Percentiles rank a stretch among this genome's conserved stretches.
Conservation (phyloP, 2,797 vertebrate species). For the Dicrostonyx torquatus region DNA sequence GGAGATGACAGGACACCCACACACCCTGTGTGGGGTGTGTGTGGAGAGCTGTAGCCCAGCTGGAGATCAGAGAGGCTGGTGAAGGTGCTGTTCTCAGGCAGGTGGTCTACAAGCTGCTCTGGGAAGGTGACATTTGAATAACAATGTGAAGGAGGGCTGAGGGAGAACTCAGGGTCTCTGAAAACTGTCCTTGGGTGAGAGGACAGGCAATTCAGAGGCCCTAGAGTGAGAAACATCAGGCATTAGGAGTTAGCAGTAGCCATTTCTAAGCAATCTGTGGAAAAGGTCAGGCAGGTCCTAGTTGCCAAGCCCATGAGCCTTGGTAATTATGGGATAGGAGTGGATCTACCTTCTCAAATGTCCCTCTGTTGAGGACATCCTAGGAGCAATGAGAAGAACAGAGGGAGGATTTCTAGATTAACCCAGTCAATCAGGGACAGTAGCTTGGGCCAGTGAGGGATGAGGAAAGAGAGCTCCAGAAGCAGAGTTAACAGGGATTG, state of each 20-base stretch:
- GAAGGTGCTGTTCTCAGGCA: fast-evolving
- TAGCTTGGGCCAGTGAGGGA: background rate
- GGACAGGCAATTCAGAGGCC: background rate
- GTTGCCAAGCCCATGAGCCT: background rate
- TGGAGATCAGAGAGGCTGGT: background rate
- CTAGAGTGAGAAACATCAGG: background rate
- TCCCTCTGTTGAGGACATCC: background rate
- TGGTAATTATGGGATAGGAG: background rate
- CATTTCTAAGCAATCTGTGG: too few relatives aligned
- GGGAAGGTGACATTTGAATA: background rate
- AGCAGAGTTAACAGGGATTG: background rate
- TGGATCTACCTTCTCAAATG: background rate
- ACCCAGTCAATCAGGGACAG: background rate
- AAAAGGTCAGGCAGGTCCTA: background rate
- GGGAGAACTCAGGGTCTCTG: background rate
- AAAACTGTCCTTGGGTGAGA: background rate
- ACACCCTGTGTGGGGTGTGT: background rate
- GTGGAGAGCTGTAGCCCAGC: background rate
- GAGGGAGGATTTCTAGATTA: background rate
- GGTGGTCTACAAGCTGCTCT: background rate
- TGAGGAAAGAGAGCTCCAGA: background rate
- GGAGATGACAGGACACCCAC: background rate
- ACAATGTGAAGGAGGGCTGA: background rate
- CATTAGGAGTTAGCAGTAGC: background rate
- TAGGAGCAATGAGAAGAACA: background rate